A percentile compares a stretch with the other conserved stretches of the same genome.
These are phyloP conservation scores for Mechanitis messenoides DNA, from an alignment of 2,888 invertebrate species.

Conservation along the genomic window DNA sequence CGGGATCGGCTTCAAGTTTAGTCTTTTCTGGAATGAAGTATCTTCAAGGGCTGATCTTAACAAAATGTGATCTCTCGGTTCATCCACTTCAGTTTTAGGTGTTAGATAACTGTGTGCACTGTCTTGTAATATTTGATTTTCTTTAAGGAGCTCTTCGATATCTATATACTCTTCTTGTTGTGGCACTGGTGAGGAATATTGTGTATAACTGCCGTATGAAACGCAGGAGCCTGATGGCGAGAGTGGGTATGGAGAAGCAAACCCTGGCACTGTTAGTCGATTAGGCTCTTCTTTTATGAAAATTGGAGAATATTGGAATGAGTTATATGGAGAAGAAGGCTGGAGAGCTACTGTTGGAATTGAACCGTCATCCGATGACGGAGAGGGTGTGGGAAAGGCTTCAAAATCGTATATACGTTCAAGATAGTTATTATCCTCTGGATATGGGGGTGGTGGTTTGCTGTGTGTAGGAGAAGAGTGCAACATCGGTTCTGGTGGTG, in stretches of 20 bases:
- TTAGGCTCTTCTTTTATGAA: conserved; percentile 75
- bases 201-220: conserved; percentile 77
- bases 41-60: conserved; percentile 88
- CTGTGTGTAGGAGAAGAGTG: conserved; percentile 66
- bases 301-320: conserved; percentile 57
- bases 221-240: conserved; percentile 77
- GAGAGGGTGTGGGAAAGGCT: conserved; percentile 69
- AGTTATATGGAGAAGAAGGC: conserved; percentile 74
- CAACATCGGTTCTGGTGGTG: conserved; percentile 69
- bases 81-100: conserved; percentile 76
- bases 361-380: conserved; percentile 73
- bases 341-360: conserved; percentile 76
- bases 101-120: conserved; percentile 61
- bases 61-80: conserved; percentile 83
- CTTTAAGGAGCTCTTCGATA: conserved; percentile 77
- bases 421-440: conserved; percentile 55
- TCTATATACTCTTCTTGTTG: conserved; percentile 79
- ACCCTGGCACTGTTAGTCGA: conserved; percentile 69
- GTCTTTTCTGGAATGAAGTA: conserved; percentile 89
- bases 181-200: conserved; percentile 71
- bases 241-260: conserved; percentile 71
- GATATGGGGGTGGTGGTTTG: conserved; percentile 67
- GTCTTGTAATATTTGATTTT: conserved; percentile 73
- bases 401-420: conserved; percentile 72
- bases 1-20: conserved; percentile 88